Base-by-base conservation (phyloP, 2,113 vertebrate genomes). In the Passer montanus region DNA sequence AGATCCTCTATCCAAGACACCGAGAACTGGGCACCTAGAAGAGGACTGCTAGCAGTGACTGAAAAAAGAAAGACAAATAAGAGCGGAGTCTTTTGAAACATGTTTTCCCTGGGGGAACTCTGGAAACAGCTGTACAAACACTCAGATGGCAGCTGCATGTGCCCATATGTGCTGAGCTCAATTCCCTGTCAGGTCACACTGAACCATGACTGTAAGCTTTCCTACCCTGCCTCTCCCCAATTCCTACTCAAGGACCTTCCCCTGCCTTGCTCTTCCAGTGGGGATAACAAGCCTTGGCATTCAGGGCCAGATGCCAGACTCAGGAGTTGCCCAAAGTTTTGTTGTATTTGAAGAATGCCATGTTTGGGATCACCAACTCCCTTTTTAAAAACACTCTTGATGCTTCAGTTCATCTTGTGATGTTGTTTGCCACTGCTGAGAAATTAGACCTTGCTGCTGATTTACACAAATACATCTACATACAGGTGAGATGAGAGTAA, bases 101-200 rank as follows among this genome's bases (percentile, higher is more conserved):
- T 26, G 26, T 37, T 84, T 79, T 52, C 24, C 39, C 11, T 1
- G 5, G 24, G 39, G 21, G 33, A 87, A 55, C 39, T 77, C 44
- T 67, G 60, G 59, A 47, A 53, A 37, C 26, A 55, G 26, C 16
- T 70, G 60, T 63, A 59, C 81, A 74, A 85, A 79, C 39, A 75
- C 33, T 15, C 35, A 79, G 49, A 77, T 1, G 6, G 60, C 56
- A 79, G 49, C 33, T 72, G n/a, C 2, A 2, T 13, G 33, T 75
- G 49, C 12, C 15, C 11, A 3, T 60, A 17, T 47, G 31, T 0
- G 0, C 11, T 47, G 41, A 43, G n/a, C 76, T 94, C 0, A 0
- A 8, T 43, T 83, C 56, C 15, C 39, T 55, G 22, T 10, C 12
- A 7, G 44, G 67, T 73, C 16, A 44, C 21, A 47, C 13, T 55